These are phyloP conservation scores for Meteorus sp. DNA, from an alignment of 1,140 invertebrate genomes.

Conservation along the genomic window DNA sequence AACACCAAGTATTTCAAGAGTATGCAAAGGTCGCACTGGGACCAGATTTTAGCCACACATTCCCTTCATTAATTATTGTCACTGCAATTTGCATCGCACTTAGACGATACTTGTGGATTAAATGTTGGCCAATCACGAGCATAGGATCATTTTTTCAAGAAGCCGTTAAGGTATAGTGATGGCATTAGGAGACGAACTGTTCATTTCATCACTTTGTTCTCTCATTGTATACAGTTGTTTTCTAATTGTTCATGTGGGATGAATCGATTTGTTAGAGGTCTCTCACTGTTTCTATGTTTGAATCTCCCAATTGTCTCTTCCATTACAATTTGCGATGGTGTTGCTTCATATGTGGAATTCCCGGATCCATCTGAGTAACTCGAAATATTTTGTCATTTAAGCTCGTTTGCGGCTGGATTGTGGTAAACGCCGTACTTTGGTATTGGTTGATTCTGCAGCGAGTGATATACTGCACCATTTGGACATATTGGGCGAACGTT, in stretches of 20 bases:
- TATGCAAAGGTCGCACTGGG: slow-evolving; percentile 49
- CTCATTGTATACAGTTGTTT: no score
- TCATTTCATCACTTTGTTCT: no score
- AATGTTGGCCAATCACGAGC: slow-evolving; percentile 12
- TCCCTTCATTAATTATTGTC: slow-evolving; percentile 46
- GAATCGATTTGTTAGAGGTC: no score
- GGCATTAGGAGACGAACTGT: no score
- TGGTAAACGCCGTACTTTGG: slow-evolving; percentile 43
- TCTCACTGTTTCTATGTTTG: no score
- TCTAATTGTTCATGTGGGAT: no score
- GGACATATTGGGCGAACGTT: slow-evolving; percentile 47
- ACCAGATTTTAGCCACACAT: slow-evolving; percentile 49
- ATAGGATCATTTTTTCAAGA: slow-evolving; percentile 29
- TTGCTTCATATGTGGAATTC: neutral
- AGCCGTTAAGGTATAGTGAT: slow-evolving; percentile 44
- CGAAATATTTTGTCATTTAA: slow-evolving; percentile 24
- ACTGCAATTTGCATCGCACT: slow-evolving; percentile 34
- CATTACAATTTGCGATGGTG: no score
- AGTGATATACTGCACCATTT: slow-evolving; percentile 47
- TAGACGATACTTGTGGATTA: slow-evolving; percentile 38
- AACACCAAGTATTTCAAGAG: slow-evolving; percentile 45
- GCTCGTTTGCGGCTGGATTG: slow-evolving; percentile 41
- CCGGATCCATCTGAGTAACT: neutral
- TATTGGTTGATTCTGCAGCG: slow-evolving; percentile 48
- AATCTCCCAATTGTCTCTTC: no score